phyloP scores from a whole-genome alignment of 2,888 invertebrate species.

The Melanophora roralis region DNA sequence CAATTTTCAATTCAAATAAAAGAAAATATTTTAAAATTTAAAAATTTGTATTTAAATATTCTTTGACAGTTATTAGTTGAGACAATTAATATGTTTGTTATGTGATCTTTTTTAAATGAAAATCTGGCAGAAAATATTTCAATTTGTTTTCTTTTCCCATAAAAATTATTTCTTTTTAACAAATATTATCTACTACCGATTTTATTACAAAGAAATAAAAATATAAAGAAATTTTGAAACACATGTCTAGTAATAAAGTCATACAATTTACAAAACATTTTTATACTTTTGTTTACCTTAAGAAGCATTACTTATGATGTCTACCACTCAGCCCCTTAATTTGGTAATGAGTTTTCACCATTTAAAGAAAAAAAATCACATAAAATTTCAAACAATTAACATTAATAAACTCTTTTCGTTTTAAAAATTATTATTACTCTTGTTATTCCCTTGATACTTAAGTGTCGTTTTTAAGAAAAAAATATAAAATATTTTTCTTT shows the following conservation, averaged over 20 bases:
- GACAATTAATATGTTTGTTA: no score
- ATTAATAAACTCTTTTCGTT: slow-evolving; percentile 44
- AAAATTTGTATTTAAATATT: neutral
- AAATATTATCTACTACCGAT: no score
- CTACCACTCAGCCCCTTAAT: neutral
- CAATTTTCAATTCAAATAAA: neutral
- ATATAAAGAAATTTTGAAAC: neutral
- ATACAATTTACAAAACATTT: neutral
- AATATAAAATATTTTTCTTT: slow-evolving; percentile 54
- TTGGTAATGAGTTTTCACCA: neutral
- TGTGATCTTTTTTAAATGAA: no score
- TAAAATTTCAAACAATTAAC: slow-evolving; percentile 51
- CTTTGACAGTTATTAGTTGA: neutral
- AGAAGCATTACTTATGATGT: slow-evolving; percentile 9
- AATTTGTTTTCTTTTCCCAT: no score
- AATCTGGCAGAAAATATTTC: no score
- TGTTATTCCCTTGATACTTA: slow-evolving; percentile 20
- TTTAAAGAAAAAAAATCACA: slow-evolving; percentile 36
- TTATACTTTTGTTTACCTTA: neutral
- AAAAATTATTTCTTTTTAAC: no score
- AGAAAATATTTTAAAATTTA: neutral
- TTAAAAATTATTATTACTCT: slow-evolving; percentile 18
- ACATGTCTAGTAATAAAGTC: slow-evolving; percentile 19
- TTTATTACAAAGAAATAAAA: no score
- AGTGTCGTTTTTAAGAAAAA: slow-evolving; percentile 50